Evolutionary conservation across 1,140 invertebrate species (phyloP).

Genomic region (Drosophila rufa): DNA sequence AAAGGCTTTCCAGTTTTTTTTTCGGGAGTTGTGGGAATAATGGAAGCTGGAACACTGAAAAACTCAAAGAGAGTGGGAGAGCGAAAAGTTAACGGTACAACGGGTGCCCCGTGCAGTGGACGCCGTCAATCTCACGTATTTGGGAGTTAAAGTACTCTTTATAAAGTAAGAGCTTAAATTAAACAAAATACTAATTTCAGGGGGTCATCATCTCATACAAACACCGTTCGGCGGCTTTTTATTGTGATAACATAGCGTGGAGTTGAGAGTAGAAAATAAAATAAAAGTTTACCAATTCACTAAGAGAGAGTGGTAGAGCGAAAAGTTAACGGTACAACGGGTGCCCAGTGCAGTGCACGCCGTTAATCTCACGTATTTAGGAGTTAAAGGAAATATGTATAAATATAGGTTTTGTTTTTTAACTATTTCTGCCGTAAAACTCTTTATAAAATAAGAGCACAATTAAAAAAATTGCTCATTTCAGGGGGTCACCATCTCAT

Average conservation of each 20-base stretch:
- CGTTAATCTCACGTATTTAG: too few species aligned
- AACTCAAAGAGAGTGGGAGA: too few species aligned
- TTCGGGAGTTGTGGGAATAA: background rate
- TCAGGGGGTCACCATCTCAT: background rate
- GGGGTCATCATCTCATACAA: conserved; percentile 1
- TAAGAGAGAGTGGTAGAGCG: conserved; percentile 35
- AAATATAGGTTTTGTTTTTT: too few species aligned
- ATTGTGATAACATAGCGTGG: conserved; percentile 58
- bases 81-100: background rate
- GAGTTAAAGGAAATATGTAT: too few species aligned
- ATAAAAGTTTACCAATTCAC: conserved; percentile 60
- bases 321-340: background rate
- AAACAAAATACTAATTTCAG: background rate
- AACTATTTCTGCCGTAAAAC: too few species aligned
- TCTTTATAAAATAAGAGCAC: too few species aligned
- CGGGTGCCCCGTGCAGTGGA: background rate
- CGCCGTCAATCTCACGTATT: too few species aligned
- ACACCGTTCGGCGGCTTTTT: conserved; percentile 40
- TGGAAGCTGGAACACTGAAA: background rate
- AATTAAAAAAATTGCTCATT: too few species aligned
- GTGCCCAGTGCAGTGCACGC: too few species aligned
- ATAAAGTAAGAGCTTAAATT: too few species aligned
- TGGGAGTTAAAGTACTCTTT: too few species aligned
- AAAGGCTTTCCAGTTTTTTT: background rate
- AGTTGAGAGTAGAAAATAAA: conserved; percentile 29